Conservation (phyloP, 30 jellyfish, hydroid and myxozoan genomes). For the Rhopilema esculentum region DNA sequence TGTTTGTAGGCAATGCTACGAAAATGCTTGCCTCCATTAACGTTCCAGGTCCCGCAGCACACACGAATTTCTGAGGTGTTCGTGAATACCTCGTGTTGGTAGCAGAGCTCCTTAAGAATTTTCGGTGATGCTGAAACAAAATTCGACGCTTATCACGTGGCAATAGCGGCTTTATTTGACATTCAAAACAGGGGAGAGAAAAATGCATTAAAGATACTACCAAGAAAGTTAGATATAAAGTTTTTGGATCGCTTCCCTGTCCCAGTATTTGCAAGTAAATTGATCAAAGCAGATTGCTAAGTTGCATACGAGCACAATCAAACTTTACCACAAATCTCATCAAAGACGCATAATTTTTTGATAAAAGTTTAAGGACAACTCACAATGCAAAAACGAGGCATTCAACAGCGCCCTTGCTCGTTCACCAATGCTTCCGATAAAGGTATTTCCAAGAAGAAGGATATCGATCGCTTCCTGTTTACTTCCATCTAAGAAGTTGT, state of each 20-base stretch:
- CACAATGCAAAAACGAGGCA: constrained; percentile 78
- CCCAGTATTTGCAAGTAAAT: too few species aligned
- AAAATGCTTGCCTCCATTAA: constrained; percentile 98
- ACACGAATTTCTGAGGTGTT: constrained; percentile 74
- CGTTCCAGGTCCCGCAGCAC: constrained; percentile 99
- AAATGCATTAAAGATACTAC: too few species aligned
- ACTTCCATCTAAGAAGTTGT: constrained; percentile 95
- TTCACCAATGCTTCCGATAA: constrained; percentile 90
- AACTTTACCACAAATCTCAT: too few species aligned
- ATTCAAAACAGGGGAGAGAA: too few species aligned
- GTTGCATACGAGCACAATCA: too few species aligned
- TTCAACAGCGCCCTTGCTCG: constrained; percentile 95
- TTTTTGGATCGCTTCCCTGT: too few species aligned
- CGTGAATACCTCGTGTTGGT: constrained; percentile 75
- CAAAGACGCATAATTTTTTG: too few species aligned
- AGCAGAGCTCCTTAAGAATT: constrained; percentile 85
- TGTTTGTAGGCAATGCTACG: constrained; percentile 99
- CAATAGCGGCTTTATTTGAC: too few species aligned
- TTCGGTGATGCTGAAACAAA: constrained; percentile 86
- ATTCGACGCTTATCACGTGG: too few species aligned
- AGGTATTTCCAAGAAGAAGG: constrained; percentile 88
- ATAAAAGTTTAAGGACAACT: too few species aligned
- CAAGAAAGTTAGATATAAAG: too few species aligned
- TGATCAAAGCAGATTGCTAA: too few species aligned
- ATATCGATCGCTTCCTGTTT: constrained; percentile 97